phyloP scores from a whole-genome alignment of 2,888 invertebrate species.

The Rhagonycha fulva region DNA sequence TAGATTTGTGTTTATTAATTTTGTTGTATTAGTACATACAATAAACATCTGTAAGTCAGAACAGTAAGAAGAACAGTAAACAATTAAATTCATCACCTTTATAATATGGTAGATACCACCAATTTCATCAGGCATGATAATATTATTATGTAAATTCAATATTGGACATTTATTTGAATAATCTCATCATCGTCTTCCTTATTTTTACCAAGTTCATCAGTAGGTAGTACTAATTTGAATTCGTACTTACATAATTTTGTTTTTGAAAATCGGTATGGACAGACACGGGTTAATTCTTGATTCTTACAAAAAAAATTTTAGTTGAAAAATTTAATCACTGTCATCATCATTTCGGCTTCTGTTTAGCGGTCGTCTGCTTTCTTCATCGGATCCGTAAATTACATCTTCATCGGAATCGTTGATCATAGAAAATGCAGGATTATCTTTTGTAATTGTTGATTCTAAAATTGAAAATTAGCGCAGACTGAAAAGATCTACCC shows the following conservation, averaged over 20 bases:
- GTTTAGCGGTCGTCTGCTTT: slow-evolving; percentile 80
- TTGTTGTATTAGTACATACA: neutral
- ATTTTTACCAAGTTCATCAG: neutral
- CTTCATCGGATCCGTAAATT: slow-evolving; percentile 91
- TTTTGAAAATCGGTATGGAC: neutral
- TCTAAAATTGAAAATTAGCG: slow-evolving; percentile 60
- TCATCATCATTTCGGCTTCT: slow-evolving; percentile 72
- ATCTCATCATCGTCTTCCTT: neutral
- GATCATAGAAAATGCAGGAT: slow-evolving; percentile 97
- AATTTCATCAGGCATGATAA: neutral
- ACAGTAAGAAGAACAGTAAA: neutral
- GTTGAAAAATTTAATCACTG: slow-evolving; percentile 63
- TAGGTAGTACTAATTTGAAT: neutral
- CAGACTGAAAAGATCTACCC: neutral
- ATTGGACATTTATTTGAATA: neutral
- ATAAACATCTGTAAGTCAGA: neutral
- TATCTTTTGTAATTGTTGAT: slow-evolving; percentile 91
- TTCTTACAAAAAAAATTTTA: neutral
- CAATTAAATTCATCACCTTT: neutral
- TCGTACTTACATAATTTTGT: neutral
- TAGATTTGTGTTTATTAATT: neutral
- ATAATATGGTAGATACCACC: neutral
- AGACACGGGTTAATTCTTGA: neutral
- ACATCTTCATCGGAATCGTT: slow-evolving; percentile 98
- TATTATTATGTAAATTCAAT: neutral